Evolutionary conservation across 2,797 vertebrate genomes (phyloP), one percentile per base, ranked within the genome.

Genomic region (Notolabrus celidotus): DNA sequence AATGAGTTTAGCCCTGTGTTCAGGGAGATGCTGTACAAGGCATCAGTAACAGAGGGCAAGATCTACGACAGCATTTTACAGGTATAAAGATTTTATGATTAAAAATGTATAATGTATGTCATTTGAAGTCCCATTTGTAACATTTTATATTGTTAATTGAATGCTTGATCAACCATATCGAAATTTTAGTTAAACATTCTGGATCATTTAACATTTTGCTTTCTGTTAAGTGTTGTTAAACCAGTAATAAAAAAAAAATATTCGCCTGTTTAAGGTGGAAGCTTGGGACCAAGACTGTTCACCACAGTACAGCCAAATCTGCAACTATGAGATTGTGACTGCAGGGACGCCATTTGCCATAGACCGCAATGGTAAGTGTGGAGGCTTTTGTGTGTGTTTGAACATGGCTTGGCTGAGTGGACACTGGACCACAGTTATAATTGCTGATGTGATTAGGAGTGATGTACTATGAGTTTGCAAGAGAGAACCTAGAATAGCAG

Each of bases 261-360:
- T 52, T 78, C 1, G 19, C 3, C 36, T 74, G 22, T 80, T 84
- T 15, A 81, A 99, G 90, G 97, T 99, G 72, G 98, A 99, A 87
- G 97, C 98, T 31, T 90, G 94, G 65, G 98, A 99, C 0, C 96
- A 97, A 63, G 97, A 99, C 89, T 99, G 98, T 73, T 99, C 97
- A 14, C 97, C 97, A 0, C 98, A 99, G 84, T 99, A 96, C 79
- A 99, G 97, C 89, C 98, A 99, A 89, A 98, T 99, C 87, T 99
- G 98, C 94, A 99, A 96, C 89, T 99, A 98, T 3, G 97, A 98
- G 86, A 98, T 99, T 3, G 93, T 97, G 75, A 98, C 96, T 1
- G 77, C 94, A 0, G 95, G 96, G n/a, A 96, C 97, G 6, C 98
- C 97, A 39, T 99, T 98, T 74, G 97, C 97, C 54, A 97, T 99